These are phyloP conservation scores for Elachura formosa DNA, from an alignment of 2,113 vertebrate genomes.

Conservation along the genomic window DNA sequence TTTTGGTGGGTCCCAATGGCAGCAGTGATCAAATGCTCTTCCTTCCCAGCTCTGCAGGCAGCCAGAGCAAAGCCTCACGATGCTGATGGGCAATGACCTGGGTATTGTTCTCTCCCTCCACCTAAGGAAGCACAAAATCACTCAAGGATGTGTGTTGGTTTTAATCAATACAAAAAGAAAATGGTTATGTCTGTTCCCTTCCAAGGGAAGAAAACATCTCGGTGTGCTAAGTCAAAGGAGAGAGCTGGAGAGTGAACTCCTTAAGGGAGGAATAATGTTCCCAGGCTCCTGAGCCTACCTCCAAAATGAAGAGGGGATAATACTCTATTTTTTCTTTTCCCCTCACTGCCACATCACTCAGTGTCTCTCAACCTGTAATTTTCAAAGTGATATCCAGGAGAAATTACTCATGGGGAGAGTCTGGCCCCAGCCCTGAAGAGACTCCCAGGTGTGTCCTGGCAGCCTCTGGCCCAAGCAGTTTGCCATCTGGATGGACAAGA, in stretches of 20 bases:
- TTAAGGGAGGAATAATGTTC: not conserved
- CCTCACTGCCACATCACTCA: not conserved
- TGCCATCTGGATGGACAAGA: accelerated
- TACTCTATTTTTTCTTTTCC: accelerated
- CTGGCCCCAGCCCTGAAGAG: not conserved
- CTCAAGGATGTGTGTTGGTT: not conserved
- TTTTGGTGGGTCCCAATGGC: not conserved
- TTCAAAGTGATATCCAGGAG: not conserved
- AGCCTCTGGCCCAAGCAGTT: not conserved
- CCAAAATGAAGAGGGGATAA: not conserved
- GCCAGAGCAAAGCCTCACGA: not conserved
- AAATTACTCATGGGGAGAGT: not conserved
- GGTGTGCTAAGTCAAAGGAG: not conserved
- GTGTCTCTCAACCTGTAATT: not conserved
- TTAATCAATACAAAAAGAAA: slow-evolving; percentile 21
- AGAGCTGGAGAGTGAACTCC: not conserved
- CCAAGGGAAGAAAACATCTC: not conserved
- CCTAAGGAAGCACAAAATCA: not conserved
- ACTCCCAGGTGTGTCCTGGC: not conserved
- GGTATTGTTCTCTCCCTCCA: not conserved
- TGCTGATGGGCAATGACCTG: not conserved
- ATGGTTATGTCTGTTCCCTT: not conserved
- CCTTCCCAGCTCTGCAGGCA: not conserved
- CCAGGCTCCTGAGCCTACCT: not conserved
- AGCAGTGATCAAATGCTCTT: not conserved